Evolutionary conservation across 1,140 invertebrate genomes (phyloP), one percentile per base, ranked within the genome.

Genomic region (Sitophilus oryzae): DNA sequence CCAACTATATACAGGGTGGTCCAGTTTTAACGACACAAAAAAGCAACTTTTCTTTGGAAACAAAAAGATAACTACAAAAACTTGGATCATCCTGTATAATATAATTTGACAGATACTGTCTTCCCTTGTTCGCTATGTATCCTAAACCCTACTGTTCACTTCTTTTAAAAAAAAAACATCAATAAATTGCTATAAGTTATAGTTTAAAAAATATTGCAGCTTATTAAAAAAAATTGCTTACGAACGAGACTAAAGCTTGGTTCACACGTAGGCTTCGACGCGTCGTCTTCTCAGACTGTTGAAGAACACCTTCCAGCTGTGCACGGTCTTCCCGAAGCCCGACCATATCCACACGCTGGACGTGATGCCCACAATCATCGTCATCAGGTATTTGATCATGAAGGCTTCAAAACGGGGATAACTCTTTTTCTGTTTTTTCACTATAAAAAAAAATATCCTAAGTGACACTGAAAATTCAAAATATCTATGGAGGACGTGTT

Each of bases 291-390:
- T 81, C 64, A 89, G 73, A 63, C 82, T 79, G 71, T 88, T 82
- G 52, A 89, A 84, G 68, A 96, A 94, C 64, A 89, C 85, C 65
- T 83, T 84, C 93, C 94, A 98, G 56, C 91, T 94, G 40, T 85
- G 84, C 60, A 98, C 78, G 0, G 96, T 98, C 75, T 99, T 99
- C 30, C 91, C 88, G 9, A 93, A 96, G 86, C 94, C 96, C 25
- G 98, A 91, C 95, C 95, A 98, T 35, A 98, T 91, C 95, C 95
- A 98, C 56, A 97, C 91, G 59, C 91, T 93, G 3, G 92, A 96
- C 0, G 93, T 96, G 25, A 98, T 93, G 1, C 95, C 95, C n/a
- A 97, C 93, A 47, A 97, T 91, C 77, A 98, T 90, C 15, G 88
- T 88, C 86, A 94, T 95, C 44, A 98, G 77, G 74, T 98, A 97